Percentiles rank a stretch among this genome's conserved stretches.
These are phyloP conservation scores for Pristionchus japonicus DNA, from an alignment of 2,888 invertebrate species.

Conservation along the genomic window DNA sequence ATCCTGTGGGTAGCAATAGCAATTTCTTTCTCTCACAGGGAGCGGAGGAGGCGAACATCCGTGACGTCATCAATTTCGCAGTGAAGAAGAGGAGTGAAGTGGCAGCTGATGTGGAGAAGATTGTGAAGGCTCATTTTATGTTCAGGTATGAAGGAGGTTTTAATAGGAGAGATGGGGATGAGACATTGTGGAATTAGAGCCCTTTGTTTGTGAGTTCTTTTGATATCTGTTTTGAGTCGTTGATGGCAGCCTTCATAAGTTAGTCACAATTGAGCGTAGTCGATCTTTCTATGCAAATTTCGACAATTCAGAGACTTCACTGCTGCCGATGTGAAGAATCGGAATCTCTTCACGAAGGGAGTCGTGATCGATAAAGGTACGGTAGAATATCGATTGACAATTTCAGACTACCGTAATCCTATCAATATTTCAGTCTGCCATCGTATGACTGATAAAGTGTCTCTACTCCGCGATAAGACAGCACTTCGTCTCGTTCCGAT, in stretches of 20 bases:
- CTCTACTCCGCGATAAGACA: not conserved
- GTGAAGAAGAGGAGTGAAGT: not conserved
- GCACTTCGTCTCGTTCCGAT: not conserved
- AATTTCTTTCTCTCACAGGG: not conserved
- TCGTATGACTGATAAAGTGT: not conserved
- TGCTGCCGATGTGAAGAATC: not conserved
- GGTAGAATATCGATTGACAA: not conserved
- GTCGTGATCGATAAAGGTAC: not conserved
- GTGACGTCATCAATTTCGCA: not conserved
- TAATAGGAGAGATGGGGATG: not conserved
- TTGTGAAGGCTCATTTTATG: slow-evolving; percentile 11
- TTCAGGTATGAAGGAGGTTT: not conserved
- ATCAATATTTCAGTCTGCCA: slow-evolving; percentile 5
- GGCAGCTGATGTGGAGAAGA: not conserved
- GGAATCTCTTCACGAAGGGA: not conserved
- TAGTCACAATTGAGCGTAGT: too few relatives aligned
- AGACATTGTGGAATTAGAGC: not conserved
- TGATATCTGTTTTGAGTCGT: too few relatives aligned
- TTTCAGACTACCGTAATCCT: too few relatives aligned
- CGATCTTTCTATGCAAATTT: too few relatives aligned
- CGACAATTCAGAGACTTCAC: slow-evolving; percentile 46
- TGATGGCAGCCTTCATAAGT: too few relatives aligned
- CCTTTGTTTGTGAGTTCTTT: too few relatives aligned
- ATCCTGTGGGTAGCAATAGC: not conserved
- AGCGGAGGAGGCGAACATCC: not conserved